phyloP scores from a whole-genome alignment of 2,888 invertebrate genomes.

The Catocala fraxini region DNA sequence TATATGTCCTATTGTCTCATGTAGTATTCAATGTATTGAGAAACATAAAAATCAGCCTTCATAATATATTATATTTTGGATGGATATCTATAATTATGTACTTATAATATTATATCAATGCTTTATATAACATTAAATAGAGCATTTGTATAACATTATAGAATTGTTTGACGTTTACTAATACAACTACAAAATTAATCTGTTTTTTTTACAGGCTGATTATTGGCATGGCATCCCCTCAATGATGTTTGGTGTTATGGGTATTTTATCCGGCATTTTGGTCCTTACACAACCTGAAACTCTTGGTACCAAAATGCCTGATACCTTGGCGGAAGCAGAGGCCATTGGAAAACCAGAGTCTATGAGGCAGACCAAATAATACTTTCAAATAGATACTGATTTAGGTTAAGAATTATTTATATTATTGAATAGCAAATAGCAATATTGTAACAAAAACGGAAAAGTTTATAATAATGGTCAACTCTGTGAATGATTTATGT shows the following conservation, averaged over 20 bases:
- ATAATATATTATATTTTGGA: too few species aligned
- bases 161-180: too few species aligned
- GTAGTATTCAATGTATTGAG: too few species aligned
- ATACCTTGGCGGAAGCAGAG: constrained; percentile 87
- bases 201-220: constrained; percentile 54
- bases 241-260: constrained; percentile 84
- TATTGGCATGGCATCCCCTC: constrained; percentile 80
- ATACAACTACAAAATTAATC: too few species aligned
- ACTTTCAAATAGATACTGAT: not conserved
- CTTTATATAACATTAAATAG: too few species aligned
- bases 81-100: too few species aligned
- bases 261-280: constrained; percentile 80
- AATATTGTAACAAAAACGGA: not conserved
- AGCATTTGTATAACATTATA: too few species aligned
- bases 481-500: too few species aligned
- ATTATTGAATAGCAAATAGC: not conserved
- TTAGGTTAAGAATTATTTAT: not conserved
- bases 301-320: constrained; percentile 86
- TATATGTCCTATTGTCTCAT: too few species aligned
- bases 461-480: not conserved
- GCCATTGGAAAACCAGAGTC: constrained; percentile 60
- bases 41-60: too few species aligned
- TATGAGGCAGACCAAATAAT: constrained; percentile 7
- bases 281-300: constrained; percentile 89
- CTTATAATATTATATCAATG: too few species aligned